Evolutionary conservation across 2,888 invertebrate species (phyloP), one percentile per base, ranked within the genome.

Genomic region (Parnassius smintheus): DNA sequence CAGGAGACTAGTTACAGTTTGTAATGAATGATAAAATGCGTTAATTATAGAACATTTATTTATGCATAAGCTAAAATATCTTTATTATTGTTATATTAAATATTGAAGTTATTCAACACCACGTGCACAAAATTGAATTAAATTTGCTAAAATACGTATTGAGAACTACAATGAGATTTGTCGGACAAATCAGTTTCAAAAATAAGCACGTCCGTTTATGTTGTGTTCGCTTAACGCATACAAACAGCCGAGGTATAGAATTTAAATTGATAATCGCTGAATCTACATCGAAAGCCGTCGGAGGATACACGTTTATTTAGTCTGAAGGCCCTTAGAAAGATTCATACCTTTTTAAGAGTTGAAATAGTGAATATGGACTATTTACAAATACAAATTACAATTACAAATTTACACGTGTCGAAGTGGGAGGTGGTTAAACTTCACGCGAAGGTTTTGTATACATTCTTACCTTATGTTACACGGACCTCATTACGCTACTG

Each of bases 391-490:
- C 18, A 18, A n/a, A n/a, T n/a, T n/a, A n/a, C n/a, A n/a, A n/a
- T n/a, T 63, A 62, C 22, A 22, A 2, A 35, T 54, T 25, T 67
- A 70, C 77, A 83, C 85, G 82, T 84, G 83, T 73, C 73, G 69
- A 72, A 76, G 82, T 82, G 90, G 88, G 90, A 82, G 91, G 89
- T 88, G 89, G 80, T 72, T 77, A 75, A 75, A 80, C 73, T 72
- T 73, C 75, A 78, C 75, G 69, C 69, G 65, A 66, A 59, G 52
- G 44, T 22, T 61, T 9, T 18, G 13, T 13, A 13, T n/a, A 9
- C 9, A 13, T 18, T 49, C 18, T 13, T 49, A 18, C 49, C 46
- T 46, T 46, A 46, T 12, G 46, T 46, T 7, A n/a, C 46, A 46
- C n/a, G 1, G n/a, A 11, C 7, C n/a, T n/a, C n/a, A n/a, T 11